Conservation (phyloP, 2,888 invertebrate genomes). For the Latheticus oryzae region DNA sequence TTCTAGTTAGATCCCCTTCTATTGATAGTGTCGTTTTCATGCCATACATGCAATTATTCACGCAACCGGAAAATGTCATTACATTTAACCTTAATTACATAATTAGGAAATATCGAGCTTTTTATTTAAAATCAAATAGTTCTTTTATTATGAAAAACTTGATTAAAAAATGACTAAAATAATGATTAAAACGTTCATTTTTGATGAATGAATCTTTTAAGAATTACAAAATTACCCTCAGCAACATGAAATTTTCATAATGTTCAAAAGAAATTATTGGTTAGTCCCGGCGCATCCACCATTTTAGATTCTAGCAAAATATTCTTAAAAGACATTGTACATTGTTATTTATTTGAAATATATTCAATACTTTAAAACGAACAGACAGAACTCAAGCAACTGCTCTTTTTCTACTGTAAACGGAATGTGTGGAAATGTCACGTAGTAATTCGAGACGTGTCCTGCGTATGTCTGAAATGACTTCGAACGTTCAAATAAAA, state of each 20-base stretch:
- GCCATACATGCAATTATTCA: conserved; percentile 26
- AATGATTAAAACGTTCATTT: conserved; percentile 26
- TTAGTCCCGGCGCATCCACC: conserved; percentile 22
- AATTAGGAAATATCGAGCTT: conserved; percentile 27
- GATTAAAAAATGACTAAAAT: no score
- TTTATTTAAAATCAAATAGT: conserved; percentile 23
- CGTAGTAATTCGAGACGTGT: conserved; percentile 40
- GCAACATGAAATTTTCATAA: conserved; percentile 30
- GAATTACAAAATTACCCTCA: conserved; percentile 20
- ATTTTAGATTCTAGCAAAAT: conserved; percentile 14
- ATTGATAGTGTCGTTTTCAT: conserved; percentile 31
- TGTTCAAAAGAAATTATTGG: conserved; percentile 11
- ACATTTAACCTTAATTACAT: conserved; percentile 36
- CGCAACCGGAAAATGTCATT: conserved; percentile 31
- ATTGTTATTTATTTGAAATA: conserved; percentile 24
- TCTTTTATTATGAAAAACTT: conserved; percentile 4
- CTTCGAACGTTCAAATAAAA: conserved; percentile 34
- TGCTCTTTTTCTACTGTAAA: conserved; percentile 32
- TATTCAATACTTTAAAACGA: conserved; percentile 25
- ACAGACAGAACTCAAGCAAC: conserved; percentile 17
- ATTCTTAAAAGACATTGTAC: conserved; percentile 9
- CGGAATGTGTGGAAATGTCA: conserved; percentile 40
- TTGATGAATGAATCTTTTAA: conserved; percentile 24
- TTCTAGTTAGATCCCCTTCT: conserved; percentile 26
- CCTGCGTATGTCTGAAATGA: conserved; percentile 38